Conservation (phyloP, 2,797 vertebrate genomes). For the Scolopax rusticola region DNA sequence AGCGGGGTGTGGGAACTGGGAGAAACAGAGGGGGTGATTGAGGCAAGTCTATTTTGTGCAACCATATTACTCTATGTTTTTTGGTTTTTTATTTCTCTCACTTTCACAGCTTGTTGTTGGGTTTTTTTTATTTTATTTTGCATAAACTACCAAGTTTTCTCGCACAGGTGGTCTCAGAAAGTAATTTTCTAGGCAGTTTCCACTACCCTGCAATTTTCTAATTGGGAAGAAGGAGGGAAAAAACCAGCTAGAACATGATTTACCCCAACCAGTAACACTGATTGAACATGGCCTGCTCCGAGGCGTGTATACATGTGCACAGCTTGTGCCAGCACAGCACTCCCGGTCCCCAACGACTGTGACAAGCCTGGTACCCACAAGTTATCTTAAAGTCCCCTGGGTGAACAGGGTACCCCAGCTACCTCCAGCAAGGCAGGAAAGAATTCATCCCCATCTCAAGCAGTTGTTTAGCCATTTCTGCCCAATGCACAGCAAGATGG, state of each 20-base stretch:
- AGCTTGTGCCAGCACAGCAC: background rate
- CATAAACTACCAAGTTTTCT: background rate
- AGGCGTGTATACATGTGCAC: accelerated
- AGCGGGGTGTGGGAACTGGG: background rate
- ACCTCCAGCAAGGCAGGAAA: background rate
- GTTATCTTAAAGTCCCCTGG: background rate
- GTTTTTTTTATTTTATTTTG: background rate
- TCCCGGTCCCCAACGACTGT: accelerated
- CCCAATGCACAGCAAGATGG: background rate
- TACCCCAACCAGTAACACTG: background rate
- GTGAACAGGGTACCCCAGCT: background rate
- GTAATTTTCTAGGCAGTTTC: background rate
- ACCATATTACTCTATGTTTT: background rate
- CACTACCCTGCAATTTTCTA: background rate
- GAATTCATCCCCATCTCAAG: background rate
- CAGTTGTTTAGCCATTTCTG: background rate
- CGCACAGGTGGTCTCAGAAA: background rate
- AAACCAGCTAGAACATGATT: accelerated
- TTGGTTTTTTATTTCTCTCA: background rate
- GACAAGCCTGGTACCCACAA: background rate
- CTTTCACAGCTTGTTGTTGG: background rate
- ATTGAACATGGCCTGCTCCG: background rate
- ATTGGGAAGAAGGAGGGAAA: background rate
- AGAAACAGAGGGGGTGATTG: background rate
- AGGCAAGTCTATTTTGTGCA: background rate